Conservation (phyloP, 1,140 invertebrate species). For the Lasioglossum albipes region DNA sequence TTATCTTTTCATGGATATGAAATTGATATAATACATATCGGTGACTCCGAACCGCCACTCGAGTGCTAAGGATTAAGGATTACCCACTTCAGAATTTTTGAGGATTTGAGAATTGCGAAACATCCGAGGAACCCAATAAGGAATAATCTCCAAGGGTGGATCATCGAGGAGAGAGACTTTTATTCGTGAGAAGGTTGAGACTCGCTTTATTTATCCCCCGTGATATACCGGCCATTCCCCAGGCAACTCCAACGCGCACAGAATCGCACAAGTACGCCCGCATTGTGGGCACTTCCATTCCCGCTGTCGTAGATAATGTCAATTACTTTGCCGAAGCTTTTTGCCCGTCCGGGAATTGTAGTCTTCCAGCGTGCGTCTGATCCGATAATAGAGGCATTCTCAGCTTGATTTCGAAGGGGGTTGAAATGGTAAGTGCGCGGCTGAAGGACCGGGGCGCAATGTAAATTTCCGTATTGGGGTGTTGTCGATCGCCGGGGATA, state of each 20-base stretch:
- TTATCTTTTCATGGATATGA: no score
- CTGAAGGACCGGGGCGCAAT: conserved; percentile 11
- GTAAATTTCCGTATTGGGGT: conserved; percentile 44
- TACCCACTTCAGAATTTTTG: no score
- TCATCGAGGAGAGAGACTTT: background rate
- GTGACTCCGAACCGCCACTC: no score
- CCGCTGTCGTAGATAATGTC: conserved; percentile 22
- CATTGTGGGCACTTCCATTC: conserved; percentile 19
- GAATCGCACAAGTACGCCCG: conserved; percentile 1
- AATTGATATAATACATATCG: no score
- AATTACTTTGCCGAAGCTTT: conserved; percentile 26
- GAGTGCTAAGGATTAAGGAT: no score
- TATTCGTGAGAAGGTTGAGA: background rate
- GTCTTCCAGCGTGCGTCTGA: conserved; percentile 27
- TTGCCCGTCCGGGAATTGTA: background rate
- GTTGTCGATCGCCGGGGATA: background rate
- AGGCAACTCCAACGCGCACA: conserved; percentile 16
- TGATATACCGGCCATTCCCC: background rate
- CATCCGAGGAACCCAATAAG: no score
- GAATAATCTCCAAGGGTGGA: background rate
- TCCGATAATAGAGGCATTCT: conserved; percentile 46
- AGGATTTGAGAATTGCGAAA: no score
- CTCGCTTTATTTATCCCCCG: background rate
- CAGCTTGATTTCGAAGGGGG: conserved; percentile 16
- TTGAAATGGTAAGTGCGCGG: background rate